Percentiles rank a stretch among this genome's conserved stretches.
Conservation (phyloP, 2,113 vertebrate genomes). For the Grantiella picta region DNA sequence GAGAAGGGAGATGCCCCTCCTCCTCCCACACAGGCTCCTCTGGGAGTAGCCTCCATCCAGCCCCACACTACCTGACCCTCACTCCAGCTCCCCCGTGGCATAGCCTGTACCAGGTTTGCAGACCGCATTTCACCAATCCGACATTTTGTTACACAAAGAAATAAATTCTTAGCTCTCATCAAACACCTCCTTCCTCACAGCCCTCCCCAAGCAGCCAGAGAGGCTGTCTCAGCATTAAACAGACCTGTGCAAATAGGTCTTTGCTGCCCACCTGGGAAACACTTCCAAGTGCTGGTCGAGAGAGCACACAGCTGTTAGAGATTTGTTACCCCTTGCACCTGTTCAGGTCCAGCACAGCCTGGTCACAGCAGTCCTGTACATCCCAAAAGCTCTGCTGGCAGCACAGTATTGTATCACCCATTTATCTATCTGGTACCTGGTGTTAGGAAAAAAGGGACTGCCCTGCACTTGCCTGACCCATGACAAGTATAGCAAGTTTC, state of each 20-base stretch:
- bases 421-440: background rate
- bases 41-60: background rate
- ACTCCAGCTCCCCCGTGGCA: background rate
- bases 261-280: background rate
- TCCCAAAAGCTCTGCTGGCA: background rate
- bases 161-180: background rate
- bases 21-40: background rate
- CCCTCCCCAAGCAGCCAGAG: background rate
- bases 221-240: background rate
- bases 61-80: background rate
- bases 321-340: background rate
- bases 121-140: background rate
- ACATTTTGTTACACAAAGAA: background rate
- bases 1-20: background rate
- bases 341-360: background rate
- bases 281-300: background rate
- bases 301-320: background rate
- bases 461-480: background rate
- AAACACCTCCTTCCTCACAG: background rate
- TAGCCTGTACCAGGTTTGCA: background rate
- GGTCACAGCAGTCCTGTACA: background rate
- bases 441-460: background rate
- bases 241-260: background rate
- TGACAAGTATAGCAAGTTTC: background rate
- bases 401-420: background rate